Evolutionary conservation across 2,113 vertebrate species (phyloP).

Genomic region (Sorex fumeus): DNA sequence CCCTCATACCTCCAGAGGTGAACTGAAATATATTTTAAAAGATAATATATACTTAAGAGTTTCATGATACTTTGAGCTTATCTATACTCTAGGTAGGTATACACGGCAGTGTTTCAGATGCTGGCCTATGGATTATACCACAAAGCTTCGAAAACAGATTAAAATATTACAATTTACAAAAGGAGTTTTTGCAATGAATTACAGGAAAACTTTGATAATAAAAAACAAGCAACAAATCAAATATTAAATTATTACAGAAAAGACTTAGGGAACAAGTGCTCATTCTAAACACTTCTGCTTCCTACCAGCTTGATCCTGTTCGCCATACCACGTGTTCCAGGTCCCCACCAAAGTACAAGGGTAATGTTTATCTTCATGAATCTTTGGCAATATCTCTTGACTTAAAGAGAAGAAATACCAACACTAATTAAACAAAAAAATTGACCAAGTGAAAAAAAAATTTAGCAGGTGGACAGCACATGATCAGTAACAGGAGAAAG

Average conservation of each 20-base stretch:
- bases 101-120: neutral
- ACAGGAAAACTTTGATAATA: slow-evolving; percentile 38
- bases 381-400: slow-evolving; percentile 95
- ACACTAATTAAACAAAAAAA: slow-evolving; percentile 55
- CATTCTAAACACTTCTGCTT: slow-evolving; percentile 59
- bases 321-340: slow-evolving; percentile 99
- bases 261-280: slow-evolving; percentile 18
- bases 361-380: slow-evolving; percentile 95
- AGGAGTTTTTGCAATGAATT: slow-evolving; percentile 9
- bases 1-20: slow-evolving; percentile 98
- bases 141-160: slow-evolving; percentile 33
- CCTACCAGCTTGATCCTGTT: slow-evolving; percentile 99
- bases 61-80: neutral
- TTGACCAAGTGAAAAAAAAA: neutral
- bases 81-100: neutral
- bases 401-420: slow-evolving; percentile 90
- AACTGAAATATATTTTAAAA: slow-evolving; percentile 91
- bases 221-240: slow-evolving; percentile 38
- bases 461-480: neutral
- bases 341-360: slow-evolving; percentile 98
- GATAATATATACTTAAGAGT: slow-evolving; percentile 75
- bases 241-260: neutral
- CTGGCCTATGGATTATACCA: neutral
- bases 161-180: slow-evolving; percentile 5
- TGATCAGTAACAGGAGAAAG: neutral